Percentiles rank a stretch among this genome's conserved stretches.
Conservation (phyloP, 2,888 invertebrate species). For the Campoletis raptor region DNA sequence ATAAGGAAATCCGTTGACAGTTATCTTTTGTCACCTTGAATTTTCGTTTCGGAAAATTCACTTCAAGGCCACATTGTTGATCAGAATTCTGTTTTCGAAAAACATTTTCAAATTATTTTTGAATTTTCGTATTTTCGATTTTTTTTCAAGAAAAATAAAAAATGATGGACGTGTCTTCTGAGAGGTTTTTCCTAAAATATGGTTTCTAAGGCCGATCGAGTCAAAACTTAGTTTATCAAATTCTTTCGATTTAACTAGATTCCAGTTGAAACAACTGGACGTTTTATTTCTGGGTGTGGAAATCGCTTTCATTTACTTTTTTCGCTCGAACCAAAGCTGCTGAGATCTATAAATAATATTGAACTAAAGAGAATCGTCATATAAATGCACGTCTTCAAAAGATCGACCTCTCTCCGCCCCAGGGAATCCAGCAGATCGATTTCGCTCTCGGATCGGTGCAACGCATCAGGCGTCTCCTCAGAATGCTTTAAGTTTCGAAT, state of each 20-base stretch:
- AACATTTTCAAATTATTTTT: too few species aligned
- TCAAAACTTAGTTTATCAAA: too few species aligned
- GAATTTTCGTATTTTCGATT: too few species aligned
- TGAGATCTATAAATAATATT: not conserved
- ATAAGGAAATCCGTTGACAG: not conserved
- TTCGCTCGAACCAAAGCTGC: not conserved
- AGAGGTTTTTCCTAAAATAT: too few species aligned
- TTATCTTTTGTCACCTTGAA: not conserved
- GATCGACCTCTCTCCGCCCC: not conserved
- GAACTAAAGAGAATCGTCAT: not conserved
- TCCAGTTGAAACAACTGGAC: too few species aligned
- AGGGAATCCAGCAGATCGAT: conserved; percentile 21
- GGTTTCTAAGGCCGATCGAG: too few species aligned
- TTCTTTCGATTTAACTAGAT: too few species aligned
- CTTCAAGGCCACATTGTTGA: too few species aligned
- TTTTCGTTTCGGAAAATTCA: not conserved
- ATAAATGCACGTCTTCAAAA: not conserved
- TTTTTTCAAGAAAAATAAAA: too few species aligned
- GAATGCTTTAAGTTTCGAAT: not conserved
- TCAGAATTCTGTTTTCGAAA: too few species aligned
- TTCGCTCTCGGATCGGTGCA: conserved; percentile 11
- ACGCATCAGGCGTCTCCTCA: conserved; percentile 6
- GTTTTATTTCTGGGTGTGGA: too few species aligned
- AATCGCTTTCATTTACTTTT: not conserved
- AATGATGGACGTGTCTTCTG: too few species aligned